These are phyloP conservation scores for Teleogryllus occipitalis DNA, from an alignment of 1,140 invertebrate species.

Conservation along the genomic window DNA sequence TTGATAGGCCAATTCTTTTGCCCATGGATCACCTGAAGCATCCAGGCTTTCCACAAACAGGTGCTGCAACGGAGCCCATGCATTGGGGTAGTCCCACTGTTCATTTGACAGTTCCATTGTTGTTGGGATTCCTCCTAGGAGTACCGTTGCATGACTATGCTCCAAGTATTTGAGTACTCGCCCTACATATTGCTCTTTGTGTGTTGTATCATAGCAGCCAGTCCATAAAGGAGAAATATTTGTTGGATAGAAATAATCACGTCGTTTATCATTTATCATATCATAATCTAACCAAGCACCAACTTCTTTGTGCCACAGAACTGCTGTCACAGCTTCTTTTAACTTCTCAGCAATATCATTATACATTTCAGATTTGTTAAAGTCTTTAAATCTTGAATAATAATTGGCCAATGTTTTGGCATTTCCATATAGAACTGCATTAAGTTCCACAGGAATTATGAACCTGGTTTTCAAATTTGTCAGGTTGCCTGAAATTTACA, in stretches of 20 bases:
- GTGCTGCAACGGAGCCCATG: conserved; percentile 47
- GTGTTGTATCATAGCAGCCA: conserved; percentile 32
- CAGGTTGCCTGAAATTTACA: conserved; percentile 33
- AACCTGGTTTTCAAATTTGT: conserved; percentile 49
- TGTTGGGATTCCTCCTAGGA: conserved; percentile 53
- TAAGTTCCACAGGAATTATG: conserved; percentile 79
- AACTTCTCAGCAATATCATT: conserved; percentile 38
- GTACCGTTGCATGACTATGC: conserved; percentile 9
- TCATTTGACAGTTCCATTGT: conserved; percentile 39
- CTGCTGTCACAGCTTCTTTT: conserved; percentile 46
- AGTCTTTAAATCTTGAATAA: conserved; percentile 38
- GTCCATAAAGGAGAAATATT: conserved; percentile 69
- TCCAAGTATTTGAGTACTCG: conserved; percentile 18
- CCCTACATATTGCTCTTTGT: conserved; percentile 6
- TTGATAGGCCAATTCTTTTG: conserved; percentile 39
- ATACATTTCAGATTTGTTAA: conserved; percentile 37
- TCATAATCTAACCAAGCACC: conserved; percentile 75
- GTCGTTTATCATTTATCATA: conserved; percentile 38
- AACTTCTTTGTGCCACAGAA: conserved; percentile 62
- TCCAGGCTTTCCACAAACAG: conserved; percentile 38
- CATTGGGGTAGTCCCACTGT: conserved; percentile 54
- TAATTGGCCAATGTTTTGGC: conserved; percentile 46
- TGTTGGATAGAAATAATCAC: conserved; percentile 62
- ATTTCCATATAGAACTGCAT: conserved; percentile 64
- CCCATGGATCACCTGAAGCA: conserved; percentile 37